A percentile compares a stretch with the other conserved stretches of the same genome.
Conservation (phyloP, 2,113 vertebrate species). For the Lontra canadensis region DNA sequence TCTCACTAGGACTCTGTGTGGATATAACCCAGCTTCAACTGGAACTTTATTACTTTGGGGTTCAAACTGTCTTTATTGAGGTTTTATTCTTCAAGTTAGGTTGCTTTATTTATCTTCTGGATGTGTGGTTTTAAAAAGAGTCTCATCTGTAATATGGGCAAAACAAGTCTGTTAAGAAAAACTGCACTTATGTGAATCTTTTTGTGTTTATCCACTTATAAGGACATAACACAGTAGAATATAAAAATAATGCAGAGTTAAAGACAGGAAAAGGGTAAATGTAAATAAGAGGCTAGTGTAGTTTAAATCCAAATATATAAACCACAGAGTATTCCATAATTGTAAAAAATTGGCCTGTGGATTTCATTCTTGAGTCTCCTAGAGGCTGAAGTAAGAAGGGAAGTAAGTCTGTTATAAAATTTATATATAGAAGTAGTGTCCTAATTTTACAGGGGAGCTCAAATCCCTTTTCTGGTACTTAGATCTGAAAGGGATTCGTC, state of each 20-base stretch:
- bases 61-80: background rate
- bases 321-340: background rate
- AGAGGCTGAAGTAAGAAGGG: background rate
- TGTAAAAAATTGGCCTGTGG: background rate
- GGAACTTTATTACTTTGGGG: background rate
- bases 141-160: background rate
- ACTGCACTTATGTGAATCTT: background rate
- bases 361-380: background rate
- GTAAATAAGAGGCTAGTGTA: background rate
- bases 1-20: background rate
- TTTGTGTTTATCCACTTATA: background rate
- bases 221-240: background rate
- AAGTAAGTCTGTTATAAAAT: background rate
- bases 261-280: background rate
- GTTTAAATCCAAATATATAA: background rate
- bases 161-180: background rate
- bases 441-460: background rate
- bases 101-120: background rate
- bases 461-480: background rate
- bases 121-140: background rate
- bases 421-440: background rate
- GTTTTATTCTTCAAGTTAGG: background rate
- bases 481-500: background rate
- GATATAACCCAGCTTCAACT: background rate
- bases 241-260: background rate